phyloP scores from a whole-genome alignment of 2,113 vertebrate species.

The Tragelaphus buxtoni region DNA sequence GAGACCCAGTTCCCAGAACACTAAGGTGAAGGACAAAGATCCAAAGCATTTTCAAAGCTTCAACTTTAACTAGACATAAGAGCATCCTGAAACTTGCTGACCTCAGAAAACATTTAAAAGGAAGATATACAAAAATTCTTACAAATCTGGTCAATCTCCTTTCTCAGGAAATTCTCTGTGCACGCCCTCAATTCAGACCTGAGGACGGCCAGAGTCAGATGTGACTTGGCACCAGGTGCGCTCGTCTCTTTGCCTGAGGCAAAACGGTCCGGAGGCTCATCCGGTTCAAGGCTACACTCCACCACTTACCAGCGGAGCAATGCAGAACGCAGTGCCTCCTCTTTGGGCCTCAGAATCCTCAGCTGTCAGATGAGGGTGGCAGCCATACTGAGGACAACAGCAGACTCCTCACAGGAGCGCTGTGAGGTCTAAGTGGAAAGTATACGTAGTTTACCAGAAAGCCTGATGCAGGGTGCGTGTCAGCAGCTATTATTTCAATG shows the following conservation, averaged over 20 bases:
- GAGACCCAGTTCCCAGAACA: not conserved
- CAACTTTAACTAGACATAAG: not conserved
- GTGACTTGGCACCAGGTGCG: not conserved
- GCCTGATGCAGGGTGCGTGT: not conserved
- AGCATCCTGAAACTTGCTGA: not conserved
- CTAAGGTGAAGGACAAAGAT: not conserved
- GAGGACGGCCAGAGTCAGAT: not conserved
- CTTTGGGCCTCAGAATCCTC: not conserved
- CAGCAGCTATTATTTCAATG: not conserved
- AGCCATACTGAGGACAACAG: not conserved
- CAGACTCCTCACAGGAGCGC: not conserved
- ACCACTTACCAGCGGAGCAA: not conserved
- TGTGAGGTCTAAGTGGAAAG: not conserved
- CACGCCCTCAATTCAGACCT: not conserved
- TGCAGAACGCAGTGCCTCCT: fast-evolving
- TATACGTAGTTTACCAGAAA: not conserved
- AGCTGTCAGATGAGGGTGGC: not conserved
- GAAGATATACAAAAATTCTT: not conserved
- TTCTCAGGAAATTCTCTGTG: not conserved
- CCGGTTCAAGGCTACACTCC: not conserved
- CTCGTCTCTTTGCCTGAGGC: not conserved
- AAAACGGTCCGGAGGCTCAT: not conserved
- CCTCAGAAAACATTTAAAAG: not conserved
- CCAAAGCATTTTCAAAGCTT: not conserved
- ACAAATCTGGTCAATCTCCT: not conserved